Conservation (phyloP, 2,888 invertebrate species). For the Abscondita cerata region DNA sequence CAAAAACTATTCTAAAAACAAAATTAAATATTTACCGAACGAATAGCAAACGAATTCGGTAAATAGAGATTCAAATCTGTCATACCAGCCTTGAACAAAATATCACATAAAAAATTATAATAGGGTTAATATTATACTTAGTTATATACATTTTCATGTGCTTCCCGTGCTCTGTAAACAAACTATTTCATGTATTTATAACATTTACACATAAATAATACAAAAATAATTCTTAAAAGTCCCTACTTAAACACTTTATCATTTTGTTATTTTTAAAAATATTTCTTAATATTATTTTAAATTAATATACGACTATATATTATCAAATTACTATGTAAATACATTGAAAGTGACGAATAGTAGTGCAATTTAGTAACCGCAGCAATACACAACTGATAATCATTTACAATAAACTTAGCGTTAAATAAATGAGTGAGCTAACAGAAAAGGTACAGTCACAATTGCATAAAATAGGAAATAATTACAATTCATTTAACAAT, state of each 20-base stretch:
- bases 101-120: slow-evolving; percentile 7
- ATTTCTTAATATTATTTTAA: not conserved
- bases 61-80: too few relatives aligned
- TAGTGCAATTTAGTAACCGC: not conserved
- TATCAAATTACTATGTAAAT: too few relatives aligned
- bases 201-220: not conserved
- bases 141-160: not conserved
- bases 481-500: slow-evolving; percentile 46
- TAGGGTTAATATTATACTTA: not conserved
- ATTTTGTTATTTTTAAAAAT: slow-evolving; percentile 1
- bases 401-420: too few relatives aligned
- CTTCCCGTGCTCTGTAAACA: not conserved
- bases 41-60: too few relatives aligned
- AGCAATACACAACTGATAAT: not conserved
- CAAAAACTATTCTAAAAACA: not conserved
- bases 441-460: too few relatives aligned
- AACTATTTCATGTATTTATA: not conserved
- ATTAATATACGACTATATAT: too few relatives aligned
- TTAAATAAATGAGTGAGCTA: too few relatives aligned
- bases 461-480: not conserved
- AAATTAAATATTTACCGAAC: not conserved
- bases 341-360: not conserved
- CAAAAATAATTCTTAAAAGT: slow-evolving; percentile 1
- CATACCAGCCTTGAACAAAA: not conserved
- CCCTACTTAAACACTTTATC: not conserved